Percentiles rank a stretch among this genome's conserved stretches.
phyloP scores from a whole-genome alignment of 2,113 vertebrate genomes.

The Tragelaphus buxtoni region DNA sequence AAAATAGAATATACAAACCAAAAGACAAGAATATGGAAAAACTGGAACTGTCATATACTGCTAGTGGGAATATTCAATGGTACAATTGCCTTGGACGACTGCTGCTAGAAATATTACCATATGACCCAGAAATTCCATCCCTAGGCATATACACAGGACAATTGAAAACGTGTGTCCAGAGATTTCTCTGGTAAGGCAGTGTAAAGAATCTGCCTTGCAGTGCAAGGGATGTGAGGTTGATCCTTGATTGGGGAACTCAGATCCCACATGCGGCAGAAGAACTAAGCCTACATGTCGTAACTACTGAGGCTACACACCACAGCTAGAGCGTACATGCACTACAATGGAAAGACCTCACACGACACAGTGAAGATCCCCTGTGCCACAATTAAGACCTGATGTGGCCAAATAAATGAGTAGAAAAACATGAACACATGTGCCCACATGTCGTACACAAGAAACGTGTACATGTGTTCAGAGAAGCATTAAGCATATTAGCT shows the following conservation, averaged over 20 bases:
- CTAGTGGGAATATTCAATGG: not conserved
- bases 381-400: not conserved
- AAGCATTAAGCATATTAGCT: no score
- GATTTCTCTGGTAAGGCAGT: not conserved
- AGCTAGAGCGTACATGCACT: not conserved
- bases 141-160: not conserved
- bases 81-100: not conserved
- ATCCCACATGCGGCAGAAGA: not conserved
- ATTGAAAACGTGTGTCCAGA: not conserved
- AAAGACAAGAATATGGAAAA: not conserved
- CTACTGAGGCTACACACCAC: not conserved
- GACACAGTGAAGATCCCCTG: not conserved
- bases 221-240: not conserved
- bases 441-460: no score
- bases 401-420: not conserved
- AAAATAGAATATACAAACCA: not conserved
- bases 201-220: not conserved
- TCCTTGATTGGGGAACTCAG: not conserved
- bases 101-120: not conserved
- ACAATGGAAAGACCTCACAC: not conserved
- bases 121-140: not conserved
- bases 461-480: no score
- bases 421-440: no score
- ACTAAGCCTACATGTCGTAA: rapidly evolving
- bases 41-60: not conserved